Evolutionary conservation across 2,113 vertebrate genomes (phyloP).

Genomic region (Coptodon rendalli): DNA sequence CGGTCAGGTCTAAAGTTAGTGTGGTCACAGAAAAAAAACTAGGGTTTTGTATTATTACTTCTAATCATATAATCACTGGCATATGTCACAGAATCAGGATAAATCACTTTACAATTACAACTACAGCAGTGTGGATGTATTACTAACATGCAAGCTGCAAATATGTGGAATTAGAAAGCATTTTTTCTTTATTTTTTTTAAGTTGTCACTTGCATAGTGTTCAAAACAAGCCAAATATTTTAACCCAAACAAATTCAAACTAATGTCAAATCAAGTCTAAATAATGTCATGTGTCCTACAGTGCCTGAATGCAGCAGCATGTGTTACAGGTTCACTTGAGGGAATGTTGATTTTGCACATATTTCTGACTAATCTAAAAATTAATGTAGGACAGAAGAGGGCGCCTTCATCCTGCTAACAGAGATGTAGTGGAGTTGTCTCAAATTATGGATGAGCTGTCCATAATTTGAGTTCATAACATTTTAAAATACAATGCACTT

Average conservation of each 20-base stretch:
- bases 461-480: not conserved
- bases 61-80: not conserved
- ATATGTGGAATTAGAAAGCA: not conserved
- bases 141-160: not conserved
- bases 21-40: not conserved
- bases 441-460: not conserved
- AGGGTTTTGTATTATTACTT: not conserved
- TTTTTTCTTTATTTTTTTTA: not conserved
- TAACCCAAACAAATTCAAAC: not conserved
- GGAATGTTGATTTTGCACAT: not conserved
- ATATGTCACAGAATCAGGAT: not conserved
- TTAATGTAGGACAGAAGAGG: not conserved
- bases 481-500: not conserved
- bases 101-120: not conserved
- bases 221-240: not conserved
- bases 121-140: not conserved
- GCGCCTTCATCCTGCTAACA: not conserved
- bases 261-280: not conserved
- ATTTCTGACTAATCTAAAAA: not conserved
- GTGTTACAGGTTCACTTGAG: not conserved
- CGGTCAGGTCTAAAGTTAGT: not conserved
- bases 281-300: accelerated
- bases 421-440: not conserved
- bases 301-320: not conserved
- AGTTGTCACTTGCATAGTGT: not conserved